A percentile compares a stretch with the other conserved stretches of the same genome.
These are phyloP conservation scores for Troilus luridus DNA, from an alignment of 2,888 invertebrate genomes.

Conservation along the genomic window DNA sequence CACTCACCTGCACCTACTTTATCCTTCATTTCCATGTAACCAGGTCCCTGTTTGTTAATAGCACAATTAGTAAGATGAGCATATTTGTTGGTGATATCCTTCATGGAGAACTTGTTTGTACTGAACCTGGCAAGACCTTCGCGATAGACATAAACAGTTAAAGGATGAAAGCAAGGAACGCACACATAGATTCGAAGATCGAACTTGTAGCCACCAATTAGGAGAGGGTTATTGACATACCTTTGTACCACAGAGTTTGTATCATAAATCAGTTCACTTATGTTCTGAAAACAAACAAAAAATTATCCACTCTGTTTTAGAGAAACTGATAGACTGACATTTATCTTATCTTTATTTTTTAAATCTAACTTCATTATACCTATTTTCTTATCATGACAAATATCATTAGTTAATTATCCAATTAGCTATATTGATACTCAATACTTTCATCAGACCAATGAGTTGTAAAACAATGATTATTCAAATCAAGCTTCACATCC, in stretches of 20 bases:
- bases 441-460: neutral
- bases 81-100: constrained; percentile 86
- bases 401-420: neutral
- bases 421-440: neutral
- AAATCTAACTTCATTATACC: neutral
- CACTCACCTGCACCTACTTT: constrained; percentile 81
- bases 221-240: constrained; percentile 82
- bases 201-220: constrained; percentile 92
- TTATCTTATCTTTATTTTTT: neutral
- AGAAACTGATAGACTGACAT: neutral
- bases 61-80: constrained; percentile 93
- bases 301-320: neutral
- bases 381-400: neutral
- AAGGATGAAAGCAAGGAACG: constrained; percentile 88
- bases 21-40: constrained; percentile 86
- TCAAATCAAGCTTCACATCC: too few species aligned
- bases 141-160: constrained; percentile 89
- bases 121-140: constrained; percentile 87
- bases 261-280: constrained; percentile 84
- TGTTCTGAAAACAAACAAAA: constrained; percentile 72
- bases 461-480: too few species aligned
- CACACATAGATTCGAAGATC: constrained; percentile 92
- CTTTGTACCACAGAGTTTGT: constrained; percentile 85
- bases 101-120: constrained; percentile 87
- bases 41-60: constrained; percentile 89